Evolutionary conservation across 2,888 invertebrate genomes (phyloP).

Genomic region (Seladonia tumulorum): DNA sequence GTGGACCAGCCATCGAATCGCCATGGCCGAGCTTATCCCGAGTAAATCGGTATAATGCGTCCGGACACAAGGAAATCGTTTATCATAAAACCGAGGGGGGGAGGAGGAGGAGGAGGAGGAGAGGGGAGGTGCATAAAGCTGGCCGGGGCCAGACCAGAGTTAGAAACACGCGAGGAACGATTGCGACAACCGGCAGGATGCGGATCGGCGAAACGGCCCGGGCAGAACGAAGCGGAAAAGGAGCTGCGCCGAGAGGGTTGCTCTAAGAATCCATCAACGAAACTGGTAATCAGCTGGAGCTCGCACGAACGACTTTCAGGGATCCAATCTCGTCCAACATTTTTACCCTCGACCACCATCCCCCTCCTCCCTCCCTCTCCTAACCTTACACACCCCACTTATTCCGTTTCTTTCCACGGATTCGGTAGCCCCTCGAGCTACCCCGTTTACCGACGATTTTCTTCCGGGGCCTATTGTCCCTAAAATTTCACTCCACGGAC

Average conservation of each 20-base stretch:
- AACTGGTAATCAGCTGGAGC: constrained; percentile 79
- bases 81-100: constrained; percentile 73
- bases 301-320: constrained; percentile 75
- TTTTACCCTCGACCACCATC: constrained; percentile 65
- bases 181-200: constrained; percentile 49
- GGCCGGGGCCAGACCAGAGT: constrained; percentile 13
- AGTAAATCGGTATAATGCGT: constrained; percentile 30
- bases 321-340: constrained; percentile 80
- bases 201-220: constrained; percentile 54
- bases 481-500: too few relatives aligned
- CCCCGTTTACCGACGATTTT: background rate
- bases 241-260: constrained; percentile 66
- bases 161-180: constrained; percentile 38
- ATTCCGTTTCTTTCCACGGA: constrained; percentile 36
- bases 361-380: too few relatives aligned
- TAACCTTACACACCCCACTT: constrained; percentile 14
- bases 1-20: constrained; percentile 7
- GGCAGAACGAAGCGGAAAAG: constrained; percentile 39
- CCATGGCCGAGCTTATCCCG: background rate
- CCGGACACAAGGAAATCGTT: constrained; percentile 70
- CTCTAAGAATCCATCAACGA: constrained; percentile 80
- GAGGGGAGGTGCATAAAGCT: background rate
- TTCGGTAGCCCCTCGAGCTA: background rate
- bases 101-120: too few relatives aligned
- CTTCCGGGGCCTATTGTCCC: too few relatives aligned